phyloP scores from a whole-genome alignment of 2,888 invertebrate species.

The Stenodema calcarata region DNA sequence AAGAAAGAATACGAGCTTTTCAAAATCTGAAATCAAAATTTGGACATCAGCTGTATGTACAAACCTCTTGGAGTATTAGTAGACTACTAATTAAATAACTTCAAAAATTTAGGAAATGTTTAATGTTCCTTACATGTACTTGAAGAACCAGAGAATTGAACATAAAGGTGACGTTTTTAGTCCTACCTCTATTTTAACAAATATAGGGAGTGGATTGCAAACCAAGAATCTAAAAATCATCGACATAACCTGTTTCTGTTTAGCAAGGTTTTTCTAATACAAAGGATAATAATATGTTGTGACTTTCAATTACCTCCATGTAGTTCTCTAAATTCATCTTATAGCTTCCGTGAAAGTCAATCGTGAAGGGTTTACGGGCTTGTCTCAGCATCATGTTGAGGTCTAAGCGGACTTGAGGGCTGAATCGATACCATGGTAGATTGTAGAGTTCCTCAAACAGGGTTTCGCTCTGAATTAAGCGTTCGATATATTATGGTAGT shows the following conservation, averaged over 20 bases:
- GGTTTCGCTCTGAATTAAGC: constrained; percentile 16
- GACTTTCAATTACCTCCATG: neutral
- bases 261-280: too few relatives aligned
- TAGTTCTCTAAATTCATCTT: constrained; percentile 16
- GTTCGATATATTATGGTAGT: too few relatives aligned
- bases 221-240: neutral
- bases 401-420: neutral
- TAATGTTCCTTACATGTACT: too few relatives aligned
- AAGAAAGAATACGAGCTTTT: constrained; percentile 37
- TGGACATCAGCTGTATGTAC: too few relatives aligned
- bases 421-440: constrained; percentile 17
- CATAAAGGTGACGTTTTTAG: too few relatives aligned
- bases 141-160: too few relatives aligned
- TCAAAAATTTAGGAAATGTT: too few relatives aligned
- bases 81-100: too few relatives aligned
- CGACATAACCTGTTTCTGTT: too few relatives aligned
- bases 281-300: too few relatives aligned
- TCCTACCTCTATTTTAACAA: too few relatives aligned
- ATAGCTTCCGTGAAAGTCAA: constrained; percentile 26
- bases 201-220: neutral
- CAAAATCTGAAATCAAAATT: constrained; percentile 24
- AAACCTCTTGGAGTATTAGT: too few relatives aligned
- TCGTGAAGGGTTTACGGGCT: constrained; percentile 6
- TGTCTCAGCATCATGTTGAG: constrained; percentile 37
- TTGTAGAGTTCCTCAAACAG: constrained; percentile 14